Evolutionary conservation across 2,113 vertebrate genomes (phyloP), one percentile per base, ranked within the genome.

Genomic region (Beaufortia kweichowensis): DNA sequence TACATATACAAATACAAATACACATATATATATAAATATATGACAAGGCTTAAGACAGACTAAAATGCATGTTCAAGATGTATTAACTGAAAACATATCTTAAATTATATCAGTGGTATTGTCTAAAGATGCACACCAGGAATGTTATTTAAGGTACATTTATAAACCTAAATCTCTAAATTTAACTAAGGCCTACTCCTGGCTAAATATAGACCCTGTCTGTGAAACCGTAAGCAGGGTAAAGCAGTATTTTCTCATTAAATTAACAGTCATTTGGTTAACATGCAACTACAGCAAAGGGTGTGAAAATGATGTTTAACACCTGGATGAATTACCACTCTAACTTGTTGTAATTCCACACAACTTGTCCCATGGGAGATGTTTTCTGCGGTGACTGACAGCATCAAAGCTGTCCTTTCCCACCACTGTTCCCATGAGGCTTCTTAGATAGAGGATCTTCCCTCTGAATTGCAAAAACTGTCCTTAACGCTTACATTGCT

Each of bases 341-440:
- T 5, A 55, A 56, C 11, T 35, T 55, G 48, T 69, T 70, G 67
- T 56, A 70, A 70, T 70, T 70, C 48, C 67, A 35, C 6, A 55
- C 67, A 35, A 24, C 29, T 14, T 33, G 12, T 55, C 67, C 29
- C 12, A 3, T 56, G 67, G 67, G 67, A 55, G 29, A 56, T 70
- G 48, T 55, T 56, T 70, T 35, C 23, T 21, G 67, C 29, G 3
- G 29, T 70, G 67, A 70, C 48, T 70, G 67, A 70, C 67, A 35
- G 48, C 67, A 70, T 55, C 48, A 70, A 70, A 70, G 67, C 46
- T 23, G 67, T 70, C 67, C 67, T 70, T 55, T 70, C n/a, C 29
- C 2, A 21, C 33, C 48, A 55, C 48, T 7, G 14, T 21, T 56
- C 67, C 67, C 67, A 69, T 5, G 48, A 35, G 48, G 24, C 6